Evolutionary conservation across 92 coral and sea anemone genomes (phyloP).

Genomic region (Bergia sp.): DNA sequence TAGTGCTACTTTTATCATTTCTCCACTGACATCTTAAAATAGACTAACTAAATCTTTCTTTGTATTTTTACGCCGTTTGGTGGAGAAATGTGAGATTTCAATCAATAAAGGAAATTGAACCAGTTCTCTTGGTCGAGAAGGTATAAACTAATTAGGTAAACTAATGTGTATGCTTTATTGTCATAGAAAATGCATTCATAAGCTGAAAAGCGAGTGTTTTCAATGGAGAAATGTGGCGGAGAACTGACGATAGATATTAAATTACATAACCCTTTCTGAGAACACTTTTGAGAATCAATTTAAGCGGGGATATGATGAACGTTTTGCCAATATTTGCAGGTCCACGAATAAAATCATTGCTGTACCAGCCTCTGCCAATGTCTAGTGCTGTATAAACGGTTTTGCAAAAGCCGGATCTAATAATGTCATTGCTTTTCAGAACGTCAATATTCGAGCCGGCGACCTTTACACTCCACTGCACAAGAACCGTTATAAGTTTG

Average conservation of each 20-base stretch:
- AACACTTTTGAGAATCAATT: constrained; percentile 13
- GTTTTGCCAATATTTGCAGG: constrained; percentile 27
- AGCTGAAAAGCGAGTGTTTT: constrained; percentile 1
- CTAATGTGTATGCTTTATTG: constrained; percentile 23
- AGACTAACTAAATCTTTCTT: constrained; percentile 3
- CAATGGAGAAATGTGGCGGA: constrained; percentile 35
- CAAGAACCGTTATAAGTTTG: constrained; percentile 36
- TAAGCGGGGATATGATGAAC: constrained; percentile 26
- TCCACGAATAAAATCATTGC: constrained; percentile 4
- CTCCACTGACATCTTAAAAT: constrained; percentile 19
- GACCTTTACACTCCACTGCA: constrained; percentile 32
- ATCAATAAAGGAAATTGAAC: constrained; percentile 13
- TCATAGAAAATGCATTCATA: constrained; percentile 14
- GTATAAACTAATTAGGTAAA: background rate
- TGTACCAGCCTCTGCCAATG: constrained; percentile 25
- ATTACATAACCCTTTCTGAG: constrained; percentile 2
- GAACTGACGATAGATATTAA: constrained; percentile 12
- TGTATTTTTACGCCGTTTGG: background rate
- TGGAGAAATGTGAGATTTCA: constrained; percentile 30
- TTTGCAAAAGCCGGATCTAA: constrained; percentile 23
- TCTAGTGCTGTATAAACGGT: constrained; percentile 34
- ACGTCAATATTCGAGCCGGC: constrained; percentile 29
- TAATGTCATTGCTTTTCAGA: constrained; percentile 27
- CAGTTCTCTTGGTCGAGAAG: background rate
- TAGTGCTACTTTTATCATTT: constrained; percentile 7